Percentiles rank a stretch among this genome's conserved stretches.
phyloP scores from a whole-genome alignment of 2,888 invertebrate genomes.

The Drosophila suboccidentalis region DNA sequence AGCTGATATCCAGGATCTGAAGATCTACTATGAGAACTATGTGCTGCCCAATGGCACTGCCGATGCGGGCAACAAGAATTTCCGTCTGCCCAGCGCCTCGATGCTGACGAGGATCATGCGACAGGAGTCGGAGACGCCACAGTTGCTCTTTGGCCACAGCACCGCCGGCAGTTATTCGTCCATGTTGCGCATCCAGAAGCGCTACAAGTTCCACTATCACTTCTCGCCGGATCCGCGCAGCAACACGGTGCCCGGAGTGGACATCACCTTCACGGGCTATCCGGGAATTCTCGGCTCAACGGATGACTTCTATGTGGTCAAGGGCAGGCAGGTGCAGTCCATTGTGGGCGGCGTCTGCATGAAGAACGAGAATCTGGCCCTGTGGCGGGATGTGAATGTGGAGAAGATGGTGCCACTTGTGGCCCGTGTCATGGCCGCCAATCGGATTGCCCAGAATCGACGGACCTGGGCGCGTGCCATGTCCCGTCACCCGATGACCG shows the following conservation, averaged over 20 bases:
- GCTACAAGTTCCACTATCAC: conserved; percentile 93
- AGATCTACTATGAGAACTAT: conserved; percentile 84
- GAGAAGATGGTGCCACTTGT: conserved; percentile 88
- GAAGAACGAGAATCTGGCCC: conserved; percentile 89
- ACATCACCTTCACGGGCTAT: conserved; percentile 93
- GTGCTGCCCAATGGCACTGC: conserved; percentile 72
- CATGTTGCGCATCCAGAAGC: conserved; percentile 94
- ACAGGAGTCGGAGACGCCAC: conserved; percentile 32
- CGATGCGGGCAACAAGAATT: conserved; percentile 86
- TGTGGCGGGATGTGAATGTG: conserved; percentile 90
- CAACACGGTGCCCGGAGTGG: conserved; percentile 88
- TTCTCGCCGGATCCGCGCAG: conserved; percentile 86
- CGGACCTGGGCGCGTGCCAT: conserved; percentile 91
- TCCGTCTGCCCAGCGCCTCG: conserved; percentile 87
- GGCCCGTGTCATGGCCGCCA: conserved; percentile 93
- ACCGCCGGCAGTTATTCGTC: conserved; percentile 92
- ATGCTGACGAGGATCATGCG: conserved; percentile 84
- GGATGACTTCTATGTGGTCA: conserved; percentile 92
- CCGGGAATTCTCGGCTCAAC: conserved; percentile 93
- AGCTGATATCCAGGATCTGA: conserved; percentile 90
- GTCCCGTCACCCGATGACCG: conserved; percentile 91
- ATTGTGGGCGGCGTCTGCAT: conserved; percentile 92
- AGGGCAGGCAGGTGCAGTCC: conserved; percentile 87
- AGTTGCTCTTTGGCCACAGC: conserved; percentile 91
- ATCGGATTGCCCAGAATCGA: conserved; percentile 91